Evolutionary conservation across 30 jellyfish, hydroid and myxozoan genomes (phyloP).

Genomic region (Clytia hemisphaerica): DNA sequence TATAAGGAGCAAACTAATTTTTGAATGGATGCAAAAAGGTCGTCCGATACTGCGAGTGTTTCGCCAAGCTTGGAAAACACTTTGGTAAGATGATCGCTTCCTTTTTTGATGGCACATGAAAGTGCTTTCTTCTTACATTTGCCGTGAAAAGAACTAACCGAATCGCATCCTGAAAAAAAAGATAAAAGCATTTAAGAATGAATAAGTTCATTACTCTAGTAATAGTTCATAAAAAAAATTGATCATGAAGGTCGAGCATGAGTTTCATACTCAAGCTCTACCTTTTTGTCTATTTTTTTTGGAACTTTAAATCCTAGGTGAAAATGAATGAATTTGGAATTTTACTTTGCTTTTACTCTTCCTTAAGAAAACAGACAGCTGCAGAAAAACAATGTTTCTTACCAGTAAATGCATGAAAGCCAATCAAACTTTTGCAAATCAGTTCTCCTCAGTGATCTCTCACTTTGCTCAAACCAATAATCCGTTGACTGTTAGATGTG

Average conservation of each 20-base stretch:
- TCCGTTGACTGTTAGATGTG: background rate
- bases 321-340: too few relatives aligned
- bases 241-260: too few relatives aligned
- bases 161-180: constrained; percentile 19
- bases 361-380: background rate
- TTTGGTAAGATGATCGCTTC: background rate
- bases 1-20: constrained; percentile 9
- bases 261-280: too few relatives aligned
- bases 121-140: constrained; percentile 7
- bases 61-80: constrained; percentile 21
- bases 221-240: background rate
- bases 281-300: too few relatives aligned
- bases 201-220: too few relatives aligned
- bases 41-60: background rate
- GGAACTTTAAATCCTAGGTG: too few relatives aligned
- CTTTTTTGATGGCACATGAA: background rate
- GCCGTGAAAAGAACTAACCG: constrained; percentile 19
- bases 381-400: constrained; percentile 1
- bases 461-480: constrained; percentile 9
- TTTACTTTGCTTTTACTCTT: too few relatives aligned
- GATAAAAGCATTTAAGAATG: too few relatives aligned
- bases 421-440: constrained; percentile 17
- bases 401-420: constrained; percentile 47
- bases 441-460: constrained; percentile 5
- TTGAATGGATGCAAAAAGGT: background rate